Base-by-base conservation (phyloP, 2,888 invertebrate species). In the Hybos culiciformis region DNA sequence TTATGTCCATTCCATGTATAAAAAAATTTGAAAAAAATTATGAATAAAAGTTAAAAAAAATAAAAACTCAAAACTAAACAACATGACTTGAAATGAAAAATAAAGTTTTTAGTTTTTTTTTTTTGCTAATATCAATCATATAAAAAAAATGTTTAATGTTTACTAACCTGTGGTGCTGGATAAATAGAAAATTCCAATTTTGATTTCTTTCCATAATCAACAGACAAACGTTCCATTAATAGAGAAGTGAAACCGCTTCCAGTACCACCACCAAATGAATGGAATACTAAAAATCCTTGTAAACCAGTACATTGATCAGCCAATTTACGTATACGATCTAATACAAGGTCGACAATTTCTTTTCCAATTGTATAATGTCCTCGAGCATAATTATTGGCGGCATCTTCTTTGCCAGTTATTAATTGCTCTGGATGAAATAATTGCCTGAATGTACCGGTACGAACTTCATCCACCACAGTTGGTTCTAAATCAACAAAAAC, bases 311-410 rank as follows among this genome's bases (percentile, higher is more conserved):
- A 91, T 63, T 85, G 84, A 65, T 91, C 90, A 11, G 83, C 80
- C 50, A 87, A 69, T 59, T 84, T 85, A 51, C 90, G 71, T 50
- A 91, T 71, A 45, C 88, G 72, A 64, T 87, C 86, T 51, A 84
- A 72, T 9, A 86, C 85, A 19, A 84, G 72, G 53, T 87, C 86
- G 34, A 91, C 85, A 54, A 91, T 83, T 63, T 91, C 88, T 57
- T 83, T 83, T 52, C 91, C 93, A 60, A 90, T 83, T 54, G 90
- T 90, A 70, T 91, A 92, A 69, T 90, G 90, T n/a, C 91, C 91
- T 37, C 91, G 74, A 1, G 91, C 92, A 55, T 91, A 92, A 70
- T 92, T 92, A 67, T 92, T 91, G 44, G 91, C 91, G 1, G 91
- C 90, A 59, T 91, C 90, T 62, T 90, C 90, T 63, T 91, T 90